These are phyloP conservation scores for Ectemnius continuus DNA, from an alignment of 2,888 invertebrate genomes.

Conservation along the genomic window DNA sequence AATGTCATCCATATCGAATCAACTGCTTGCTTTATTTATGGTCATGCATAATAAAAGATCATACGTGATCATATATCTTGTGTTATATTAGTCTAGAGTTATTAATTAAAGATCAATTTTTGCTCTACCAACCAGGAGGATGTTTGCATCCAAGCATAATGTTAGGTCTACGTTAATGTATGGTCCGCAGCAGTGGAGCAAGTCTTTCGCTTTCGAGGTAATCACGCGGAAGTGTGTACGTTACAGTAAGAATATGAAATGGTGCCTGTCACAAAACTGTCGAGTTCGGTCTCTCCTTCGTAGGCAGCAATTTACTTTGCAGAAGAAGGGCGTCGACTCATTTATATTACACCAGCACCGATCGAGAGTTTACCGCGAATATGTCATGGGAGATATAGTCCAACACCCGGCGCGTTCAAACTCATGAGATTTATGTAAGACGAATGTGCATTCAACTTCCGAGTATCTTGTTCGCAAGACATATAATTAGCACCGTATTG, in stretches of 20 bases:
- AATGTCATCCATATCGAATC: no score
- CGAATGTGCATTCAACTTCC: conserved; percentile 42
- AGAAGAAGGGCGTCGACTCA: conserved; percentile 68
- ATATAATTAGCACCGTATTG: not conserved
- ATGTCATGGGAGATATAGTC: conserved; percentile 70
- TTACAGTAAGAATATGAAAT: conserved; percentile 1
- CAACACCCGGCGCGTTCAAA: conserved; percentile 64
- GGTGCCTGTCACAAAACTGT: conserved; percentile 5
- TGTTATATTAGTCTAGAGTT: no score
- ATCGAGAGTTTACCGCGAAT: conserved; percentile 66
- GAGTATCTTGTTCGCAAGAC: conserved; percentile 28
- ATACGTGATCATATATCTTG: no score
- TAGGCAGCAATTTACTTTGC: conserved; percentile 74
- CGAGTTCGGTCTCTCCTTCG: conserved; percentile 27
- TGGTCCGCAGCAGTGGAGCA: conserved; percentile 62
- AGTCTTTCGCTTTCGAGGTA: conserved; percentile 72
- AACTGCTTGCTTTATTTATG: no score
- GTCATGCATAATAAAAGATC: no score
- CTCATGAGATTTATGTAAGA: conserved; percentile 74
- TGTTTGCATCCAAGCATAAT: conserved; percentile 43
- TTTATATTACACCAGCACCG: conserved; percentile 68
- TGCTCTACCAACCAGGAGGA: conserved; percentile 1
- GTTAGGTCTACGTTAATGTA: conserved; percentile 63
- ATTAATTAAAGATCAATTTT: no score
- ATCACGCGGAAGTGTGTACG: not conserved